Percentiles rank a stretch among this genome's conserved stretches.
Conservation (phyloP, 2,797 vertebrate species). For the Melanitta fusca region DNA sequence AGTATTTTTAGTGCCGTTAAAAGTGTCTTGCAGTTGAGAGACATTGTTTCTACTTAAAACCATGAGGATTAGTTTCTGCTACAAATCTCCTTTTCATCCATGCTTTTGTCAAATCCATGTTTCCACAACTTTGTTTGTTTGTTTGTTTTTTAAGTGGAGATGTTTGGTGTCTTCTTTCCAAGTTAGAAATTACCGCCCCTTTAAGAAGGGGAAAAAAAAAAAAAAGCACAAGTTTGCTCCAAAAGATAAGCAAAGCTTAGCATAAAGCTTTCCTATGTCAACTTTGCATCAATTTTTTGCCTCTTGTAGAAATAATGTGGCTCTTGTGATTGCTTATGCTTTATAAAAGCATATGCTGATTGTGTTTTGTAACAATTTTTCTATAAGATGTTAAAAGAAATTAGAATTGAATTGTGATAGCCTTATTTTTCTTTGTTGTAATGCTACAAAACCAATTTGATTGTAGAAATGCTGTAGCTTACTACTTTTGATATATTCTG, state of each 20-base stretch:
- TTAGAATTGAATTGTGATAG: background rate
- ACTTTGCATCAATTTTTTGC: background rate
- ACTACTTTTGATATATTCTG: background rate
- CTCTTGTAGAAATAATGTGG: background rate
- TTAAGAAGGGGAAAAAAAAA: too few species aligned
- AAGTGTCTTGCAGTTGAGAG: background rate
- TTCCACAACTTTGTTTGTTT: background rate
- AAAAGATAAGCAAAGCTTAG: background rate
- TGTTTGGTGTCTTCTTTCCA: background rate
- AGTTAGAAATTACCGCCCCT: background rate
- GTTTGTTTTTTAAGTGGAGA: background rate
- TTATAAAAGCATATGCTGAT: background rate
- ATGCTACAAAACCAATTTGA: background rate
- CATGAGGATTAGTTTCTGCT: background rate
- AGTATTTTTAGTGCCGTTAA: background rate
- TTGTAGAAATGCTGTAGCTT: background rate
- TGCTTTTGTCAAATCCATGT: background rate
- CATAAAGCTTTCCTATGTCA: background rate
- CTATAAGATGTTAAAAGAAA: background rate
- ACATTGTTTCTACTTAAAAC: background rate
- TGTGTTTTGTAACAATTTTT: background rate
- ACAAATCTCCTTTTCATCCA: background rate
- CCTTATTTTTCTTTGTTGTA: background rate
- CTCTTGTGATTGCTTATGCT: background rate
- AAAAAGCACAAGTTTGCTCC: too few species aligned